Evolutionary conservation across 1,140 invertebrate species (phyloP).

Genomic region (Papilio machaon): DNA sequence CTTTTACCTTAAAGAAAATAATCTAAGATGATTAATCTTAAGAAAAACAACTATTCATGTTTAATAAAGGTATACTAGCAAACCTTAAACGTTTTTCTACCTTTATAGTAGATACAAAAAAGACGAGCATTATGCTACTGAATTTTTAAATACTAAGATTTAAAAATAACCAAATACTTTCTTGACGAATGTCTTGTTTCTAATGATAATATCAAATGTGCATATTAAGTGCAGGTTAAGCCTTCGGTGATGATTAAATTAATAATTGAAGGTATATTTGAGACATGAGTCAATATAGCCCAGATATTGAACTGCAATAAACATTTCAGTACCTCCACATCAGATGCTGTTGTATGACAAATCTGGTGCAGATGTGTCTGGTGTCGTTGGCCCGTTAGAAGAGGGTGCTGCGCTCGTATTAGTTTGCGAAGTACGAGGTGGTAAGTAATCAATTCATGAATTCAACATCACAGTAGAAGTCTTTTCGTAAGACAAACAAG

Average conservation of each 20-base stretch:
- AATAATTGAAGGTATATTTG: too few relatives aligned
- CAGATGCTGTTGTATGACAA: constrained; percentile 92
- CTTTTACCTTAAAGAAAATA: constrained; percentile 11
- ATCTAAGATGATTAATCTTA: constrained; percentile 14
- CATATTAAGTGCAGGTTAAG: too few relatives aligned
- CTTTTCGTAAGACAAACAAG: too few relatives aligned
- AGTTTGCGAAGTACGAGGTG: constrained; percentile 94
- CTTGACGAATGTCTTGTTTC: neutral
- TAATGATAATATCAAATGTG: neutral
- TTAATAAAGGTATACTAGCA: neutral
- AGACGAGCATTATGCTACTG: neutral
- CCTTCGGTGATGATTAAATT: too few relatives aligned
- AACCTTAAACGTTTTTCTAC: neutral
- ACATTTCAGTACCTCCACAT: constrained; percentile 91
- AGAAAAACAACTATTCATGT: neutral
- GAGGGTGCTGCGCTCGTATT: constrained; percentile 90
- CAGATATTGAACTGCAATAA: constrained; percentile 44
- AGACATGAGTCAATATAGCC: neutral
- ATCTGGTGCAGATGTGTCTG: constrained; percentile 88
- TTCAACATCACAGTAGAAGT: too few relatives aligned
- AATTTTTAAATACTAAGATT: neutral
- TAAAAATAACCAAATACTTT: neutral
- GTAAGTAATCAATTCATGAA: constrained; percentile 78
- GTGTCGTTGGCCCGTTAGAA: constrained; percentile 90
- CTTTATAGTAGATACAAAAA: neutral